These are phyloP conservation scores for Caerostris darwini DNA, from an alignment of 1,140 invertebrate genomes.

Conservation along the genomic window DNA sequence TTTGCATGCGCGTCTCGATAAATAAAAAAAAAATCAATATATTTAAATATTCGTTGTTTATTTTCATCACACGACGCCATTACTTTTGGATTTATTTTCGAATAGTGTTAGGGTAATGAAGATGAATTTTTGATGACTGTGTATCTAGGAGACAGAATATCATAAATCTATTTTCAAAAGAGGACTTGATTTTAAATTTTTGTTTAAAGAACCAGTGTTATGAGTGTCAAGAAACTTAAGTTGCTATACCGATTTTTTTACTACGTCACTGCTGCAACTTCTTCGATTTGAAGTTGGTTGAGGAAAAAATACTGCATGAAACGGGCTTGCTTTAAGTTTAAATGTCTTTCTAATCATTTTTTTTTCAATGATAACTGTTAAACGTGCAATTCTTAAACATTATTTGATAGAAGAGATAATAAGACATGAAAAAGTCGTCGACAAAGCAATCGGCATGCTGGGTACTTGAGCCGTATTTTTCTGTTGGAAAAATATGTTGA, in stretches of 20 bases:
- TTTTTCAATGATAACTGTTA: background rate
- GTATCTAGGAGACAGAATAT: constrained; percentile 4
- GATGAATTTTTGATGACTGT: constrained; percentile 28
- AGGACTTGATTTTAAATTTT: background rate
- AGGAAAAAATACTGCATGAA: constrained; percentile 2
- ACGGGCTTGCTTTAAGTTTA: background rate
- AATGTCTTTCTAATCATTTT: constrained; percentile 6
- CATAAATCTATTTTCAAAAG: constrained; percentile 2
- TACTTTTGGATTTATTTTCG: background rate
- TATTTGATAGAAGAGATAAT: background rate
- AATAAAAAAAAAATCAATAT: too few species aligned
- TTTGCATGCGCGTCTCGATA: too few species aligned
- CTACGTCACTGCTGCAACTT: background rate
- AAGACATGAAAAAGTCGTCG: too few species aligned
- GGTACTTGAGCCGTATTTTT: too few species aligned
- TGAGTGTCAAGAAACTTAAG: constrained; percentile 35
- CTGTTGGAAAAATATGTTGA: too few species aligned
- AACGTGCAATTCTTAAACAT: background rate
- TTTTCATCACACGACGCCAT: background rate
- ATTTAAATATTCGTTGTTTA: background rate
- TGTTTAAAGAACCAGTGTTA: background rate
- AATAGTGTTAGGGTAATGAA: background rate
- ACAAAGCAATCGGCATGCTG: too few species aligned
- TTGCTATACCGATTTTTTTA: background rate
- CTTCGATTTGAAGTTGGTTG: background rate